Conservation (phyloP, 1,140 invertebrate species). For the Cardiocondyla obscurior region DNA sequence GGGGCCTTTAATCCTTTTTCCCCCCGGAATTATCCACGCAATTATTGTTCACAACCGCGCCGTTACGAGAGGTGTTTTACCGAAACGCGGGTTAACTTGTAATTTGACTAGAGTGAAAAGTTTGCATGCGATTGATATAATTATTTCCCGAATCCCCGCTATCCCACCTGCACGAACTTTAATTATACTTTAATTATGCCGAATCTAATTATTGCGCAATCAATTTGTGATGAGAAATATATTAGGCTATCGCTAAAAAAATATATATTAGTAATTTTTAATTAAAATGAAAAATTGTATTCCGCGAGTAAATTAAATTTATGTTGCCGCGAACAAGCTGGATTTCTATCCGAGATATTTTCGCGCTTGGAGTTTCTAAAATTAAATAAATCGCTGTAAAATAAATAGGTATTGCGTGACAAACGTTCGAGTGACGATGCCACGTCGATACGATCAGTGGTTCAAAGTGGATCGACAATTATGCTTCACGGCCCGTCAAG, state of each 20-base stretch:
- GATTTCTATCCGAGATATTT: not conserved
- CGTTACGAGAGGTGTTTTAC: not conserved
- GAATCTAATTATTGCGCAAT: not conserved
- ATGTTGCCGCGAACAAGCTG: not conserved
- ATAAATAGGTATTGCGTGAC: constrained; percentile 44
- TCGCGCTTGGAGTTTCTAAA: not conserved
- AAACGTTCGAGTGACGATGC: constrained; percentile 36
- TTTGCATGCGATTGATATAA: not conserved
- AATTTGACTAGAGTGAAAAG: not conserved
- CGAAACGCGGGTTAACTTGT: not conserved
- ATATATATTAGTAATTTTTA: not conserved
- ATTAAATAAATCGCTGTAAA: constrained; percentile 17
- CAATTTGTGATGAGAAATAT: not conserved
- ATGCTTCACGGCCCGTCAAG: constrained; percentile 42
- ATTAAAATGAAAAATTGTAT: not conserved
- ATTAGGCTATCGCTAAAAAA: not conserved
- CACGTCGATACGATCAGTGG: constrained; percentile 15
- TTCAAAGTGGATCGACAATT: constrained; percentile 53
- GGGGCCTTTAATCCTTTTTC: not conserved
- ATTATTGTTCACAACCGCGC: not conserved
- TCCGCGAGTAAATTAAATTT: not conserved
- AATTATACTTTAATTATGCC: not conserved
- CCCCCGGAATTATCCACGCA: not conserved
- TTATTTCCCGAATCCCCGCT: not conserved
- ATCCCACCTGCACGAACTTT: not conserved